These are phyloP conservation scores for Burhinus bistriatus DNA, from an alignment of 2,113 vertebrate genomes.

Conservation along the genomic window DNA sequence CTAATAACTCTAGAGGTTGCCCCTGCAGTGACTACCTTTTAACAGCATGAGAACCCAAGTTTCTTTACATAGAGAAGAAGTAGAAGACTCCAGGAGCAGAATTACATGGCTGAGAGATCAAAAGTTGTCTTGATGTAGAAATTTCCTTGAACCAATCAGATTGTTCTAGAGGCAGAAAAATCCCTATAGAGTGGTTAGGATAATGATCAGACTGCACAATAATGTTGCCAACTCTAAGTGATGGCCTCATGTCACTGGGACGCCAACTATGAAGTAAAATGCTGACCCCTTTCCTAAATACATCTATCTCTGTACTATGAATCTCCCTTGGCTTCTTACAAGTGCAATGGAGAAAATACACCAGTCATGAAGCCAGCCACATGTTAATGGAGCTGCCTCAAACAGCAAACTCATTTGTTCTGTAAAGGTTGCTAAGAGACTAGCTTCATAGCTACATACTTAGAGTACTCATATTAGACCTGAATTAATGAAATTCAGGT, in stretches of 20 bases:
- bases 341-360: background rate
- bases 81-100: background rate
- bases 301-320: accelerated
- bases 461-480: background rate
- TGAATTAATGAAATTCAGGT: background rate
- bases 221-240: background rate
- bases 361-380: background rate
- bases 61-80: background rate
- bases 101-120: background rate
- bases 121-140: background rate
- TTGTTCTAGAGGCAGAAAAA: background rate
- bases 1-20: background rate
- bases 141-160: background rate
- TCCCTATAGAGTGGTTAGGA: background rate
- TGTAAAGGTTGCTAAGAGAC: background rate
- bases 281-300: background rate
- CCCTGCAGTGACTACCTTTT: background rate
- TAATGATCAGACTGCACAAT: accelerated
- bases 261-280: background rate
- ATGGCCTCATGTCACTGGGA: background rate
- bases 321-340: background rate
- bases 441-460: background rate
- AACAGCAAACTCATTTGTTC: background rate
- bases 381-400: background rate
- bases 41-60: background rate